Base-by-base conservation (phyloP, 2,888 invertebrate genomes). In the Leptogaster cylindrica region DNA sequence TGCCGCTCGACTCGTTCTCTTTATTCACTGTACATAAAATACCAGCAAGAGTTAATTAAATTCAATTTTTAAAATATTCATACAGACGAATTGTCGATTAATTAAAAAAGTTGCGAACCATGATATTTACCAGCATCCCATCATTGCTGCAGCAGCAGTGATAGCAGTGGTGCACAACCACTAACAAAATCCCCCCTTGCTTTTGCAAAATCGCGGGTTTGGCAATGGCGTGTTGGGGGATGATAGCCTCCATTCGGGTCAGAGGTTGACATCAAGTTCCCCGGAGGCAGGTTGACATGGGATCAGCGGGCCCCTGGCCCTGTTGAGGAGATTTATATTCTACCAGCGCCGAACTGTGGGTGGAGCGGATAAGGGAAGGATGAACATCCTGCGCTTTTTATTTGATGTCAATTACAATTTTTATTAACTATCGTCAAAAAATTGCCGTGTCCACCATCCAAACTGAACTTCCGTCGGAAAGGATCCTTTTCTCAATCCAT, bases 341-440 rank as follows among this genome's bases (percentile, higher is more conserved):
- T 23, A 31, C 14, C 23, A 50, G 50, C 25, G 23, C 23, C 8
- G 46, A n/a, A n/a, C n/a, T n/a, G n/a, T n/a, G 20, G 18, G 16
- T 20, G 46, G 46, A 2, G 20, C 7, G 46, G 10, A n/a, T n/a
- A n/a, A 41, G 41, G 12, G 12, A 41, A 18, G n/a, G 44, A 25
- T 6, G 6, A 16, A 14, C 33, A 55, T 20, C 20, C n/a, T 46
- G 46, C 10, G 68, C 65, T 65, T 68, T 68, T 68, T 65, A 68
- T 68, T 68, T 68, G 55, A 68, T 68, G 65, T 58, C 68, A 68
- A 68, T 68, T 68, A 65, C 65, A 65, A 65, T 68, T 68, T 68
- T 64, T 68, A 68, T 68, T 65, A 58, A 65, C 55, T 39, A 39
- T 39, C 39, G 23, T 46, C 55, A 33, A 1, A 55, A 55, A 23